Evolutionary conservation across 1,140 invertebrate genomes (phyloP).

Genomic region (Micrasema longulum): DNA sequence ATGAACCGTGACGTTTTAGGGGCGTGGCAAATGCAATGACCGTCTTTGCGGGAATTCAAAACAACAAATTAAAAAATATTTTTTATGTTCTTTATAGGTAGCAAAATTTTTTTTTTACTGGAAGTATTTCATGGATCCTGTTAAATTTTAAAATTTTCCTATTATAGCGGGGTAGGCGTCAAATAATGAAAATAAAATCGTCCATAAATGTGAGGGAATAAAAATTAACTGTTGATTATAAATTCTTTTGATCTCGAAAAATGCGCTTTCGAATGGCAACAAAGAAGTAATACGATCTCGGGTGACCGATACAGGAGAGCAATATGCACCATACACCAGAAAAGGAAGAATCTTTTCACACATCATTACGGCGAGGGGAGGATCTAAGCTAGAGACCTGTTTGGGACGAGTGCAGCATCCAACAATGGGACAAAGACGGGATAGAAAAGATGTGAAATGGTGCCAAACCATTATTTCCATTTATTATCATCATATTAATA

Average conservation of each 20-base stretch:
- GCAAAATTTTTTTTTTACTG: no score
- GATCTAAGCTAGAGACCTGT: conserved; percentile 13
- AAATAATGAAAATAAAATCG: no score
- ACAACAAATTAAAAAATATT: no score
- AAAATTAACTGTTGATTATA: background rate
- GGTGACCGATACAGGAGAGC: background rate
- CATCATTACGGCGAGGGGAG: conserved; percentile 32
- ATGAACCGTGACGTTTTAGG: no score
- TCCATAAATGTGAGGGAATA: no score
- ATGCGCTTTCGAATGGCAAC: background rate
- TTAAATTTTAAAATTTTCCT: no score
- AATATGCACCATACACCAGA: background rate
- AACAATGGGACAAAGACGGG: conserved; percentile 19
- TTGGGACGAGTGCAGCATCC: conserved; percentile 8
- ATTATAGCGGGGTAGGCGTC: no score
- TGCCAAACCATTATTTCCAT: conserved; percentile 32
- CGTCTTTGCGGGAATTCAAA: no score
- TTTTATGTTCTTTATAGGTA: no score
- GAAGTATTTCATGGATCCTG: no score
- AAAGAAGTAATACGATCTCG: conserved; percentile 5
- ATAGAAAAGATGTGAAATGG: conserved; percentile 29
- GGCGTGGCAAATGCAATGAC: no score
- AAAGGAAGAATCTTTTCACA: conserved; percentile 28
- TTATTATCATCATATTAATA: conserved; percentile 35
- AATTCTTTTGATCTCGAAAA: background rate